Evolutionary conservation across 2,797 vertebrate species (phyloP).

Genomic region (Tokudaia tokunoshimensis): DNA sequence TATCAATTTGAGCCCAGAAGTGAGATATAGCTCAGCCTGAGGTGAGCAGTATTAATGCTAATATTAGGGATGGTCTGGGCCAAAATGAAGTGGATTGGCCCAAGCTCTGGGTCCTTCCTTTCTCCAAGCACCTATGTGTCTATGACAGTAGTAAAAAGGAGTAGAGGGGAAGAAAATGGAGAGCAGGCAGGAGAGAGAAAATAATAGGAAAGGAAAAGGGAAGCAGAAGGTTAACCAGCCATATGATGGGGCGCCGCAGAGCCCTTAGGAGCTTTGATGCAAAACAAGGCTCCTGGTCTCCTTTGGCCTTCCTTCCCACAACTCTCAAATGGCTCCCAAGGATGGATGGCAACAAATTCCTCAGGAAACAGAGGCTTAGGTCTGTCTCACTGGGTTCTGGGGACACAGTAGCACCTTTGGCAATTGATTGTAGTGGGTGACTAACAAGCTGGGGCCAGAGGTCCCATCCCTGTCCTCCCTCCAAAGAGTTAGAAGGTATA

Average conservation of each 20-base stretch:
- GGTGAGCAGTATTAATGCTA: constrained; percentile 68
- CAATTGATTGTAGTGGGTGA: constrained; percentile 68
- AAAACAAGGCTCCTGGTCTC: constrained; percentile 42
- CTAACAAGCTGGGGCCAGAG: constrained; percentile 61
- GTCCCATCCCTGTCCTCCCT: background rate
- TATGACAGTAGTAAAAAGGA: constrained; percentile 67
- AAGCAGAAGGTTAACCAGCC: constrained; percentile 55
- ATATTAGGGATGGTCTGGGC: constrained; percentile 19
- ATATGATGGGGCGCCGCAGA: constrained; percentile 15
- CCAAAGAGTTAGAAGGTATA: constrained; percentile 59
- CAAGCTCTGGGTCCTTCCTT: constrained; percentile 69
- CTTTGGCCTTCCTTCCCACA: constrained; percentile 7
- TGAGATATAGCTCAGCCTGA: constrained; percentile 73
- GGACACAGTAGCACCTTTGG: constrained; percentile 78
- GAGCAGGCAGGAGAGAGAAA: constrained; percentile 35
- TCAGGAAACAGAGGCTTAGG: constrained; percentile 57
- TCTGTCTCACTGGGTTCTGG: constrained; percentile 61
- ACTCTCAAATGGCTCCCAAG: constrained; percentile 11
- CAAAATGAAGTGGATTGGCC: constrained; percentile 55
- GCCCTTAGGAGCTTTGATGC: constrained; percentile 29
- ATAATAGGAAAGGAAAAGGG: constrained; percentile 42
- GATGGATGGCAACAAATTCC: constrained; percentile 60
- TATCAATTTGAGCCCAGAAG: constrained; percentile 63
- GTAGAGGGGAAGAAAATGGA: constrained; percentile 56
- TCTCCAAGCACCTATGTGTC: constrained; percentile 75